These are phyloP conservation scores for Chiloscyllium punctatum DNA, from an alignment of 2,797 vertebrate genomes.

Conservation along the genomic window DNA sequence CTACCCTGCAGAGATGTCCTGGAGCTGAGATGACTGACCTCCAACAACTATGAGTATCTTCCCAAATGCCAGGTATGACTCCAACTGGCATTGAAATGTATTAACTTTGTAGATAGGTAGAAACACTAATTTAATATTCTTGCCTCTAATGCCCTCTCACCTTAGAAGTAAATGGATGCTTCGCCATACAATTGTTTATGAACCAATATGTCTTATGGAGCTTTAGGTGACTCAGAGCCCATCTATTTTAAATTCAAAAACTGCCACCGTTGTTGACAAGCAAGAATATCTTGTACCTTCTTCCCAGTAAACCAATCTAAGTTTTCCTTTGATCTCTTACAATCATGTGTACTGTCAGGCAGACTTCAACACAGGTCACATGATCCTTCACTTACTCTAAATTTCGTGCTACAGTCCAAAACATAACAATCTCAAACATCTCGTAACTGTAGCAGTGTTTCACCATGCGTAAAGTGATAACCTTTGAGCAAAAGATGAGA, in stretches of 20 bases:
- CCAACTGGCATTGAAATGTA: not conserved
- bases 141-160: not conserved
- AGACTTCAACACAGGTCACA: not conserved
- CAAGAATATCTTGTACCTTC: not conserved
- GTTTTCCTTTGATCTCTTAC: not conserved
- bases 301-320: not conserved
- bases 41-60: too few species aligned
- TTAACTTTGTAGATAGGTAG: not conserved
- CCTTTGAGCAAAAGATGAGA: not conserved
- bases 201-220: not conserved
- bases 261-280: not conserved
- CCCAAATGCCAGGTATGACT: too few species aligned
- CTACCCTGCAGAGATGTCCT: too few species aligned
- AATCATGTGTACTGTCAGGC: not conserved
- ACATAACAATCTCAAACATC: not conserved
- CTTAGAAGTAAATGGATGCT: not conserved
- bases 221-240: not conserved
- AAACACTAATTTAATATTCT: not conserved
- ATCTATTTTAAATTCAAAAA: not conserved
- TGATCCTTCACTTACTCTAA: not conserved
- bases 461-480: not conserved
- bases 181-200: not conserved
- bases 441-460: not conserved
- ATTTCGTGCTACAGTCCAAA: not conserved
- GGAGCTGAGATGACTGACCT: too few species aligned